Evolutionary conservation across 2,113 vertebrate genomes (phyloP).

Genomic region (Rostratula benghalensis): DNA sequence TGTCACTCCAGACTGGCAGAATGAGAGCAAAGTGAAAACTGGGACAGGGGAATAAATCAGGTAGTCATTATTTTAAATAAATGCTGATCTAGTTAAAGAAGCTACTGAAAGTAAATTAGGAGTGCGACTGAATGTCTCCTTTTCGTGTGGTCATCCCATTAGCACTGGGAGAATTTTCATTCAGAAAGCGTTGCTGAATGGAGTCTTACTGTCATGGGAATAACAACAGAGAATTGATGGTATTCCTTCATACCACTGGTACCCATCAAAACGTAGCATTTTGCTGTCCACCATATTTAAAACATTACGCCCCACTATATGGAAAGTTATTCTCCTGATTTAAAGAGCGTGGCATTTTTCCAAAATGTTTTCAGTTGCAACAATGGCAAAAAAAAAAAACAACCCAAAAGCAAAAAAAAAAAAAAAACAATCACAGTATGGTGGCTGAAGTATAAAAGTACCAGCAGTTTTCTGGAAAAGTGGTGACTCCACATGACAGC

Average conservation of each 20-base stretch:
- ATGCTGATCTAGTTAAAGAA: conserved; percentile 21
- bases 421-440: neutral
- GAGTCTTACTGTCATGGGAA: neutral
- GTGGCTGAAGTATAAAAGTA: neutral
- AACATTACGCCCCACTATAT: neutral
- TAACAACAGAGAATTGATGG: neutral
- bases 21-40: conserved; percentile 56
- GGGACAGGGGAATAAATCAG: conserved; percentile 33
- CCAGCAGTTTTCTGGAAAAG: neutral
- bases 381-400: neutral
- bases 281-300: neutral
- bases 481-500: neutral
- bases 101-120: neutral
- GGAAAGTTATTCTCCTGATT: neutral
- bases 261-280: neutral
- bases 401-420: neutral
- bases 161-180: neutral
- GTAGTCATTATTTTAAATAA: conserved; percentile 48
- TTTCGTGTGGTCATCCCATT: neutral
- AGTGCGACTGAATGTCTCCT: neutral
- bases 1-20: conserved; percentile 45
- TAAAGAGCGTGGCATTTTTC: neutral
- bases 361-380: neutral
- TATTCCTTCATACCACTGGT: neutral
- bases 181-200: neutral